phyloP scores from a whole-genome alignment of 2,888 invertebrate species.

The Oxytorus armatus region DNA sequence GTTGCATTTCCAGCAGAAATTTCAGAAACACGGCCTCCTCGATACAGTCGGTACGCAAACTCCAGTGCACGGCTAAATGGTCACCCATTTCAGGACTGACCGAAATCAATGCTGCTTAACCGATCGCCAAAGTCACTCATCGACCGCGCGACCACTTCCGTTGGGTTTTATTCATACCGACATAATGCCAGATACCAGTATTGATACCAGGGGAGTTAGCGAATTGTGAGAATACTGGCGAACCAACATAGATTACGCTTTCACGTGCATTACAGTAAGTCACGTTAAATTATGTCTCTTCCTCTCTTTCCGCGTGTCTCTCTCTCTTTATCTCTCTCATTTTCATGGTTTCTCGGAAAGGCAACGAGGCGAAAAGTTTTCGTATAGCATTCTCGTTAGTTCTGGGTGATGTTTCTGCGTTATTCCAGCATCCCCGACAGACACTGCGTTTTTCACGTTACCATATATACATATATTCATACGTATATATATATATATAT shows the following conservation, averaged over 20 bases:
- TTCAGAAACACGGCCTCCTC: no score
- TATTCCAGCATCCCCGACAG: slow-evolving; percentile 14
- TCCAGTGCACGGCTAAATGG: no score
- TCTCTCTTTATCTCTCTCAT: not conserved
- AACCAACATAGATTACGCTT: slow-evolving; percentile 41
- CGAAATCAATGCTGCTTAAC: no score
- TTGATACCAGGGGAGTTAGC: slow-evolving; percentile 20
- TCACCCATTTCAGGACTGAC: no score
- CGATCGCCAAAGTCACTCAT: no score
- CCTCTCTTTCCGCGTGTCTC: not conserved
- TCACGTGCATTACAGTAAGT: slow-evolving; percentile 22
- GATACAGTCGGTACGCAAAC: no score
- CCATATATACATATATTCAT: not conserved
- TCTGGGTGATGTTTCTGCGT: slow-evolving; percentile 13
- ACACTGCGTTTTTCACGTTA: slow-evolving; percentile 10
- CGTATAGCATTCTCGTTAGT: slow-evolving; percentile 24
- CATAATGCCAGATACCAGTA: no score
- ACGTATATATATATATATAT: not conserved
- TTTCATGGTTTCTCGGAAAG: not conserved
- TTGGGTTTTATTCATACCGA: slow-evolving; percentile 12
- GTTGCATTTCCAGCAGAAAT: no score
- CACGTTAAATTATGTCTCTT: slow-evolving; percentile 22
- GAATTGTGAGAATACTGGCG: slow-evolving; percentile 33
- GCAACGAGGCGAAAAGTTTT: slow-evolving; percentile 26
- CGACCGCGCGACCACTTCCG: no score